These are phyloP conservation scores for Papilio machaon DNA, from an alignment of 1,140 invertebrate genomes.

Conservation along the genomic window DNA sequence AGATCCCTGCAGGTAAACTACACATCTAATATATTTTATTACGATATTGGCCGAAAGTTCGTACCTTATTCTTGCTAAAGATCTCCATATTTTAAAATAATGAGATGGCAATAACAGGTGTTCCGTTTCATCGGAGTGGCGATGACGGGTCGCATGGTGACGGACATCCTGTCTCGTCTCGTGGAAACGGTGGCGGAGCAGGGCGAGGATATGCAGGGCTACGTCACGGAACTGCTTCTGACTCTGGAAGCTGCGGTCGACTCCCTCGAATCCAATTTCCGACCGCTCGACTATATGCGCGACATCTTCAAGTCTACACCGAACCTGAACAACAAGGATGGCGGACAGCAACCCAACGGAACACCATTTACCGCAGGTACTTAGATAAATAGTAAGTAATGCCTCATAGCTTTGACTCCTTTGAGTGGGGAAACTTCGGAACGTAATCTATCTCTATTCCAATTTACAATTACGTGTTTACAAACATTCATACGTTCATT, in stretches of 20 bases:
- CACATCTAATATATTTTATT: not conserved
- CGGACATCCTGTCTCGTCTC: slow-evolving; percentile 96
- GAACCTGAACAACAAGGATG: slow-evolving; percentile 95
- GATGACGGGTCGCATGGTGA: slow-evolving; percentile 96
- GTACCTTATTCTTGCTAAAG: no score
- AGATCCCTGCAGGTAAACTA: slow-evolving; percentile 90
- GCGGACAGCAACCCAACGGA: slow-evolving; percentile 67
- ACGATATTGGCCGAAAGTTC: no score
- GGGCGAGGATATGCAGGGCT: slow-evolving; percentile 99
- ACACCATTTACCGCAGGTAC: slow-evolving; percentile 79
- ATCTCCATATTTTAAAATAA: no score
- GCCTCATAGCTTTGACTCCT: no score
- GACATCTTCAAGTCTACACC: slow-evolving; percentile 98
- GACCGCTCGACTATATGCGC: slow-evolving; percentile 93
- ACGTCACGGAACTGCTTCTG: slow-evolving; percentile 98
- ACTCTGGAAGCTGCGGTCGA: slow-evolving; percentile 98
- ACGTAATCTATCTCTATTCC: not conserved
- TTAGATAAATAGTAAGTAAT: no score
- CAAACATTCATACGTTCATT: no score
- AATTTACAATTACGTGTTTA: no score
- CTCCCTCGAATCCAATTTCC: slow-evolving; percentile 92
- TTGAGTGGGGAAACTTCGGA: not conserved
- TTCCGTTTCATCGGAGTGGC: slow-evolving; percentile 96
- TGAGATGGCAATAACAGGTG: slow-evolving; percentile 78
- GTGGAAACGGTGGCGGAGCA: slow-evolving; percentile 99